Base-by-base conservation (phyloP, 1,140 invertebrate species). In the Micrasema minimum region DNA sequence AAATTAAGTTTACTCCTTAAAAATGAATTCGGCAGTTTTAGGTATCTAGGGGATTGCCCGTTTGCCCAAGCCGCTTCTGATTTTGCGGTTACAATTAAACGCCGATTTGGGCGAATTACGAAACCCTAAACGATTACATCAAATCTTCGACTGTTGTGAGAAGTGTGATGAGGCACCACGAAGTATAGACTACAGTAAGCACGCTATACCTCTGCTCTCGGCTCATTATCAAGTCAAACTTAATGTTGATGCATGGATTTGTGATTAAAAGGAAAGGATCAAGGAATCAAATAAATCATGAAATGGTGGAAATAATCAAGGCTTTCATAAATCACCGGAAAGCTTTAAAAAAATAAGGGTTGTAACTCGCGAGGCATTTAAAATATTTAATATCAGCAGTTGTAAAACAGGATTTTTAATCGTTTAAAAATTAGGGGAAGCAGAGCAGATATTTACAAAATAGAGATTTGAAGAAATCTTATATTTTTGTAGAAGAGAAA, bases 191-290 rank as follows among this genome's bases (percentile, higher is more conserved):
- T n/a, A n/a, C n/a, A n/a, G n/a, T n/a, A 51, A 20, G 69, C 72
- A 75, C 72, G 72, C 72, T 66, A 71, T 57, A 53, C 61, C 1
- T 45, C 46, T 57, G 43, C 59, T 43, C 68, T 50, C 11, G 64
- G 37, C 72, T 75, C 69, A 75, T 75, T 75, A 68, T 71, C 65
- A 45, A 75, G 68, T 75, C 72, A 75, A 61, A 71, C 57, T 75
- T 75, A 75, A 75, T 75, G 71, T 75, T 75, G 72, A 75, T 75
- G 59, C 71, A 75, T 75, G 69, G 69, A 74, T 73, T 73, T 73
- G 72, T 71, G 72, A 73, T 69, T 70, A 62, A 59, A 62, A 62
- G 38, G 14, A 62, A 62, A 46, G 59, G 43, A 46, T 62, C n/a
- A 20, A 62, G 43, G 20, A 51, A 51, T n/a, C 16, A 66, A 16